phyloP scores from a whole-genome alignment of 2,113 vertebrate genomes.

The Cichladusa arquata region DNA sequence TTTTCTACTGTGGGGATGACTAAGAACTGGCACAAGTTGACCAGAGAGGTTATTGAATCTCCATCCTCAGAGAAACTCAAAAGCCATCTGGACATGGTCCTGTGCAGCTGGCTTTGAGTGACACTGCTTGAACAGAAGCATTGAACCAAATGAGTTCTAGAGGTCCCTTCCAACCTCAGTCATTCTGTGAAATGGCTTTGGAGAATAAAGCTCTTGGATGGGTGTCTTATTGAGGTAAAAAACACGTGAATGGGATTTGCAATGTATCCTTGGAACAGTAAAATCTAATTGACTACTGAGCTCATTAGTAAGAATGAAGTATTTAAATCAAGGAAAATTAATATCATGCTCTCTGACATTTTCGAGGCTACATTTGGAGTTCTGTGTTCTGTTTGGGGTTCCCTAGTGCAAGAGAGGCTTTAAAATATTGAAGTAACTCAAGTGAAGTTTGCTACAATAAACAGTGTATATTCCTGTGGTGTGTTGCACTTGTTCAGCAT shows the following conservation, averaged over 20 bases:
- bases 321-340: background rate
- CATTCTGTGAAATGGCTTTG: background rate
- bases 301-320: background rate
- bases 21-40: background rate
- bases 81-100: background rate
- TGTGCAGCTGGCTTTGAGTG: background rate
- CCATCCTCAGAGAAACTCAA: background rate
- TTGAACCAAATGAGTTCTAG: background rate
- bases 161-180: background rate
- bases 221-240: background rate
- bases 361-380: background rate
- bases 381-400: background rate
- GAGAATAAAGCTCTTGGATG: background rate
- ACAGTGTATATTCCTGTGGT: background rate
- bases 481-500: background rate
- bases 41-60: background rate
- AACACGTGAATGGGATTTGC: background rate
- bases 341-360: background rate
- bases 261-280: background rate
- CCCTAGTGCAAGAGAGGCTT: background rate
- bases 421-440: background rate
- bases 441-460: background rate
- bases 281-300: background rate
- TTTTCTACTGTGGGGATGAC: background rate
- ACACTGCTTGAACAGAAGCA: background rate